phyloP scores from a whole-genome alignment of 1,140 invertebrate species.

The Diorhabda carinulata region DNA sequence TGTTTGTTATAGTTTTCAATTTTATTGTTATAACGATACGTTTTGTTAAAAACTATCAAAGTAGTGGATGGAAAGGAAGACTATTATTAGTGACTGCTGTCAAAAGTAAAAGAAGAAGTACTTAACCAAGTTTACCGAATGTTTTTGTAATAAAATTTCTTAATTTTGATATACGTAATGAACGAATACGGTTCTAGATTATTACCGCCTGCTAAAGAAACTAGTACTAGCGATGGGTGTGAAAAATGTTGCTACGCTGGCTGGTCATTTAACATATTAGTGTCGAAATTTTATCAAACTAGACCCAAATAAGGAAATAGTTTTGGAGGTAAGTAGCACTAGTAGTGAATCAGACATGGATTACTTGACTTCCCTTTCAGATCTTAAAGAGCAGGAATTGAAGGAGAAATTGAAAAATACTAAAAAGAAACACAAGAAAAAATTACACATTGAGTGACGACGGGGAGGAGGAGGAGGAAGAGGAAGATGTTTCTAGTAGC shows the following conservation, averaged over 20 bases:
- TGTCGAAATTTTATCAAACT: constrained; percentile 95
- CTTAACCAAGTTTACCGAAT: too few species aligned
- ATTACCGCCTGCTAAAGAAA: constrained; percentile 60
- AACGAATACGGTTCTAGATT: constrained; percentile 39
- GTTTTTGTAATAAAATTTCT: too few species aligned
- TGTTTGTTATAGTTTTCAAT: too few species aligned
- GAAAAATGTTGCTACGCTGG: constrained; percentile 92
- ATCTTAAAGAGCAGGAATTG: constrained; percentile 72
- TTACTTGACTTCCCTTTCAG: constrained; percentile 76
- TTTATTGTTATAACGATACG: too few species aligned
- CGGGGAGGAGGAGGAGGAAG: too few species aligned
- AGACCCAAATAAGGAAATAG: constrained; percentile 81
- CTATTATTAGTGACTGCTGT: too few species aligned
- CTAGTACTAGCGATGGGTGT: constrained; percentile 69
- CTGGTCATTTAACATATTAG: constrained; percentile 93
- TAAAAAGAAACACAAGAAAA: constrained; percentile 48
- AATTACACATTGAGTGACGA: not conserved
- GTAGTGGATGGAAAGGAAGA: too few species aligned
- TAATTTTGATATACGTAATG: constrained; percentile 7
- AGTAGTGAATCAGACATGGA: constrained; percentile 84
- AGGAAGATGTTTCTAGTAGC: too few species aligned
- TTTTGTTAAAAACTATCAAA: too few species aligned
- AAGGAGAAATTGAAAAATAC: constrained; percentile 59
- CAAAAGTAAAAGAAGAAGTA: too few species aligned
- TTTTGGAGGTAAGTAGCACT: constrained; percentile 92